Evolutionary conservation across 2,113 vertebrate species (phyloP).

Genomic region (Amphiprion percula): DNA sequence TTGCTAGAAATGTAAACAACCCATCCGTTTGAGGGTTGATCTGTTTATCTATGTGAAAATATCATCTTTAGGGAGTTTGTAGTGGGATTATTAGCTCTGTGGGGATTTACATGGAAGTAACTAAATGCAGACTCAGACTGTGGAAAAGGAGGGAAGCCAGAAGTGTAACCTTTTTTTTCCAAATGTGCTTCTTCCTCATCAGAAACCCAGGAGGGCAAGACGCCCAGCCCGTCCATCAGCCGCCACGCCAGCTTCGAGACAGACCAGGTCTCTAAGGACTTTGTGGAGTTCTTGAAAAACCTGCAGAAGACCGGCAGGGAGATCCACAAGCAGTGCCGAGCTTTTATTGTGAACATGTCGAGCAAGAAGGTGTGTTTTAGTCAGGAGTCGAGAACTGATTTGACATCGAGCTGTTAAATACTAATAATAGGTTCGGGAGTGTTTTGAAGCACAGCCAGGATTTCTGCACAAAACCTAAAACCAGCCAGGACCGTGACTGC

Average conservation of each 20-base stretch:
- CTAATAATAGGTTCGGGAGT: no score
- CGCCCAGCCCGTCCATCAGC: constrained; percentile 92
- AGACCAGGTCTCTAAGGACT: constrained; percentile 93
- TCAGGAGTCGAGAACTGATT: neutral
- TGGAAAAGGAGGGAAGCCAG: no score
- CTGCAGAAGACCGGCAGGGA: constrained; percentile 93
- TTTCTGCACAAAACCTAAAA: no score
- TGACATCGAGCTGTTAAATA: neutral
- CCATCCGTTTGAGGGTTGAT: no score
- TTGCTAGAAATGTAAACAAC: no score
- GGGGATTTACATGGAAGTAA: neutral
- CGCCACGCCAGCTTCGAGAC: constrained; percentile 93
- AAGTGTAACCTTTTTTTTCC: neutral
- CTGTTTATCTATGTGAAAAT: no score
- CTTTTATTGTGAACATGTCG: constrained; percentile 91
- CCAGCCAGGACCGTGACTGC: no score
- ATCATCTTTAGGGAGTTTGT: no score
- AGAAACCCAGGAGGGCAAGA: constrained; percentile 92
- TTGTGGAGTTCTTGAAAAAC: constrained; percentile 93
- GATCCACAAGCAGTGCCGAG: constrained; percentile 93
- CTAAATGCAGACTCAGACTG: neutral
- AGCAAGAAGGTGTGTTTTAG: constrained; percentile 89
- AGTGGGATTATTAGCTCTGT: neutral
- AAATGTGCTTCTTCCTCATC: constrained; percentile 18
- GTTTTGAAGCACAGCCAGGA: no score